Conservation (phyloP, 1,140 invertebrate genomes). For the Colletes gigas region DNA sequence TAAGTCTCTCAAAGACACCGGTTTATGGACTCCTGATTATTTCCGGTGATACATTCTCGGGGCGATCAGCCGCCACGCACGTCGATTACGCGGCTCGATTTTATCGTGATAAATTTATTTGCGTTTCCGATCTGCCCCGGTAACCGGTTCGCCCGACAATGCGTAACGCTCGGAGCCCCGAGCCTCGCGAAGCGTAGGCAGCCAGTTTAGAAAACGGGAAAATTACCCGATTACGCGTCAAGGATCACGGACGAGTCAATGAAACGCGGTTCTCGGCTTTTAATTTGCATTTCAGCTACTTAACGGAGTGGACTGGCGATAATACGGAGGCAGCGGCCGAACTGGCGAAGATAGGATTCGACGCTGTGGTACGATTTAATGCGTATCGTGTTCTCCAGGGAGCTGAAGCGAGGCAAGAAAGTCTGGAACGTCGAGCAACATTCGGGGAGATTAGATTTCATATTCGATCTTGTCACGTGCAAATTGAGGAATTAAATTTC, state of each 20-base stretch:
- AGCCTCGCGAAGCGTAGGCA: too few relatives aligned
- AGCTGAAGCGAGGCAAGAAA: too few relatives aligned
- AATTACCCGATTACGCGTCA: background rate
- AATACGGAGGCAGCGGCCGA: too few relatives aligned
- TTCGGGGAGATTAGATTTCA: too few relatives aligned
- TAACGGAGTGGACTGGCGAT: too few relatives aligned
- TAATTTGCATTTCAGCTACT: background rate
- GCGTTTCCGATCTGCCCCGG: slow-evolving; percentile 16
- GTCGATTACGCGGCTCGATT: slow-evolving; percentile 38
- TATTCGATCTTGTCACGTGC: too few relatives aligned
- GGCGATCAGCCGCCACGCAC: background rate
- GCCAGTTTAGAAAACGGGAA: slow-evolving; percentile 2
- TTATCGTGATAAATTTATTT: slow-evolving; percentile 43
- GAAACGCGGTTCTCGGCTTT: background rate
- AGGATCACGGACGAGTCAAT: background rate
- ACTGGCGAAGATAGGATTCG: too few relatives aligned
- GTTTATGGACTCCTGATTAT: slow-evolving; percentile 23
- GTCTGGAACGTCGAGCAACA: too few relatives aligned
- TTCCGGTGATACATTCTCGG: slow-evolving; percentile 24
- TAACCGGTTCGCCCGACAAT: slow-evolving; percentile 32
- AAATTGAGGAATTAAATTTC: too few relatives aligned
- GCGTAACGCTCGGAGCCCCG: background rate
- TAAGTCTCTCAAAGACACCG: slow-evolving; percentile 3
- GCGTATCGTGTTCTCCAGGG: too few relatives aligned
- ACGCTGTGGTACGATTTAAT: too few relatives aligned